These are phyloP conservation scores for Trachelus tabidus DNA, from an alignment of 2,888 invertebrate species.

Conservation along the genomic window DNA sequence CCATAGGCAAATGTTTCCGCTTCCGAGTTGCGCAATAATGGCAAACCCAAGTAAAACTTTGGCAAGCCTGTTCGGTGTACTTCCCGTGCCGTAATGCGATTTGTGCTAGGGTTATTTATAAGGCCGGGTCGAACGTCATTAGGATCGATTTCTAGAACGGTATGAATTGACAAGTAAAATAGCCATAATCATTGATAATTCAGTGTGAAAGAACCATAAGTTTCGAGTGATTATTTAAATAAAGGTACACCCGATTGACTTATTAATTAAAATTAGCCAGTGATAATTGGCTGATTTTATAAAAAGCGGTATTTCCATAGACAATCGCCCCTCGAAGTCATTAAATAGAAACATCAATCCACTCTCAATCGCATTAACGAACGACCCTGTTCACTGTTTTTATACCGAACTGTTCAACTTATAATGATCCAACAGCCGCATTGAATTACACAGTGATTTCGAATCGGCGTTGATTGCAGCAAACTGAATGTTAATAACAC, in stretches of 20 bases:
- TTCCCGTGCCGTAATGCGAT: neutral
- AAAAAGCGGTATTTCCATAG: neutral
- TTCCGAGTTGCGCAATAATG: neutral
- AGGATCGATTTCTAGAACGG: neutral
- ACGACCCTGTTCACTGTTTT: neutral
- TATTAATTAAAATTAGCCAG: neutral
- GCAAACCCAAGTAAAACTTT: neutral
- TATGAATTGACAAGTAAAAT: neutral
- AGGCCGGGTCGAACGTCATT: neutral
- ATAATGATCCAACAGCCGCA: neutral
- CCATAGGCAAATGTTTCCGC: neutral
- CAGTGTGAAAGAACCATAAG: neutral
- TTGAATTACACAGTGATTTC: neutral
- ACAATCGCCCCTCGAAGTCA: neutral
- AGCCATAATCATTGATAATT: neutral
- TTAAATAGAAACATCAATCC: neutral
- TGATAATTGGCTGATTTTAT: neutral
- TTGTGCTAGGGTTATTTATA: neutral
- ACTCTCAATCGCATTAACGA: neutral
- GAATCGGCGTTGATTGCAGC: neutral
- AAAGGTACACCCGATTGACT: neutral
- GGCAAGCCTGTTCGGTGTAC: neutral
- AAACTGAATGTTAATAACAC: neutral
- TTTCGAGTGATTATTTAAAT: neutral
- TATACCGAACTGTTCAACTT: neutral